Conservation (phyloP, 2,888 invertebrate genomes). For the Tetropium fuscum region DNA sequence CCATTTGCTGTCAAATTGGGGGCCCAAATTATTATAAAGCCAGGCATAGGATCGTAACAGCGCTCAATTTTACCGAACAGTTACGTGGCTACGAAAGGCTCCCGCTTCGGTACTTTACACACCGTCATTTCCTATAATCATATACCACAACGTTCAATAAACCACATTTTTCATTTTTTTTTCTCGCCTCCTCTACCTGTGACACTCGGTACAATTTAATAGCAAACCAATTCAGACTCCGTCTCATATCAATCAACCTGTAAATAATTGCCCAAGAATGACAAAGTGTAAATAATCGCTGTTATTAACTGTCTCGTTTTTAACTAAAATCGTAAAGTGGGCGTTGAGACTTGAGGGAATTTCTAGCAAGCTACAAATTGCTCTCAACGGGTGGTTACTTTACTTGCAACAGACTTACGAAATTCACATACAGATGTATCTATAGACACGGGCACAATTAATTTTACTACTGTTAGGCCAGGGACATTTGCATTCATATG, state of each 20-base stretch:
- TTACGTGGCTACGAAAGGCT: constrained; percentile 42
- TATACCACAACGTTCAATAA: constrained; percentile 42
- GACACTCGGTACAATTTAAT: neutral
- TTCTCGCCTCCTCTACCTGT: neutral
- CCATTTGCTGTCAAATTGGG: constrained; percentile 65
- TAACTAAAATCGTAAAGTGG: constrained; percentile 26
- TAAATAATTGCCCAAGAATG: constrained; percentile 11
- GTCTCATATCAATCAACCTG: too few relatives aligned
- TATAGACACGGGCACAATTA: too few relatives aligned
- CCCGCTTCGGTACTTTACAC: constrained; percentile 48
- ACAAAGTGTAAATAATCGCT: constrained; percentile 20
- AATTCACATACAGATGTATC: constrained; percentile 13
- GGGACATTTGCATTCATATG: too few relatives aligned
- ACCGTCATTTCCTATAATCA: constrained; percentile 49
- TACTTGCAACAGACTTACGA: constrained; percentile 5
- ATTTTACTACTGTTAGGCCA: too few relatives aligned
- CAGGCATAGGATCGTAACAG: constrained; percentile 55
- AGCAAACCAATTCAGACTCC: too few relatives aligned
- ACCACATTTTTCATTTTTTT: constrained; percentile 19
- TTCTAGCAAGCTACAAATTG: constrained; percentile 25
- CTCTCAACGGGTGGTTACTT: constrained; percentile 19
- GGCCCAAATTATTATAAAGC: constrained; percentile 62
- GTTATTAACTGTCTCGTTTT: constrained; percentile 20
- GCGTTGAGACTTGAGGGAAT: constrained; percentile 13
- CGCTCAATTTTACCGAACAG: constrained; percentile 38